Evolutionary conservation across 2,797 vertebrate species (phyloP), one percentile per base, ranked within the genome.

Genomic region (Echiichthys vipera): DNA sequence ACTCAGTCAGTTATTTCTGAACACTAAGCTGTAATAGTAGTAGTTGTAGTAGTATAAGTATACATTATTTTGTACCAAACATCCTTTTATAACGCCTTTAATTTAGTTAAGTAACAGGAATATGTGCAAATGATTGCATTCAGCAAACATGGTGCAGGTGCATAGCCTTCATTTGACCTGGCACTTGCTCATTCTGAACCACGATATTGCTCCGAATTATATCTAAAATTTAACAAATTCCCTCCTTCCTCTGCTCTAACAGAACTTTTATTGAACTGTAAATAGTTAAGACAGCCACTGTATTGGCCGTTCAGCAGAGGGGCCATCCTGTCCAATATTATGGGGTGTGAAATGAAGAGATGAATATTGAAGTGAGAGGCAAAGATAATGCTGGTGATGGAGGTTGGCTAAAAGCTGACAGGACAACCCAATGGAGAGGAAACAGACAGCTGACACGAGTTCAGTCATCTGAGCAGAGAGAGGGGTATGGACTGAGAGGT

Each of bases 371-470:
- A 89, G 65, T 83, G 55, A 86, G 75, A 87, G 67, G 78, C 84
- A 78, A 82, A 80, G 88, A 89, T 84, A 88, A 89, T 82, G 86
- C 82, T 45, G 42, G 63, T 86, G 90, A 91, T 83, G 75, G 87
- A 92, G 88, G 83, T 80, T 72, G 71, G 89, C 76, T 84, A 79
- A 89, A 83, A 87, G 88, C 89, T 91, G 88, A 93, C 92, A 92
- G 90, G 91, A 94, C 93, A 93, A 74, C 63, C 91, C 89, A 93
- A 57, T 90, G 89, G 86, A 93, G 93, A 80, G 89, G 91, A 94
- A 94, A 93, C 83, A 67, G 88, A 90, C 85, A 88, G 79, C 86
- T 91, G 91, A 91, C 91, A 93, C 77, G 81, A 74, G 81, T 86
- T 76, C 79, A 87, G 74, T 72, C 87, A 81, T 82, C 74, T 78